A percentile compares a stretch with the other conserved stretches of the same genome.
phyloP scores from a whole-genome alignment of 2,113 vertebrate genomes.

The Mugil cephalus region DNA sequence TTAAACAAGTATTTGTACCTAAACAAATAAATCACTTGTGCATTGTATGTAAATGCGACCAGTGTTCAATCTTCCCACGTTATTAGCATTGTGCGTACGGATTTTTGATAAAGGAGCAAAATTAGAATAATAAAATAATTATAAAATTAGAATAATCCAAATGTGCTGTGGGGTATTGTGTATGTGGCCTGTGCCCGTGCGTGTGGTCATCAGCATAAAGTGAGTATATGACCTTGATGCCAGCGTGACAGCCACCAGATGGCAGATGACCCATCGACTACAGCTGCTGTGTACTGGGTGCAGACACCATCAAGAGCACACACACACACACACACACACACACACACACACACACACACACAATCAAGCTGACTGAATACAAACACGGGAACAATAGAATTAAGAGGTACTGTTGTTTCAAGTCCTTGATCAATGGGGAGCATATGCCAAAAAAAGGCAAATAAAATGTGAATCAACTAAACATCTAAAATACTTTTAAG shows the following conservation, averaged over 20 bases:
- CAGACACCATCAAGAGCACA: too few species aligned
- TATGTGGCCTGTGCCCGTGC: neutral
- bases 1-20: too few species aligned
- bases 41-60: too few species aligned
- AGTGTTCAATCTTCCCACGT: too few species aligned
- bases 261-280: conserved; percentile 35
- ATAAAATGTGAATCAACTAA: too few species aligned
- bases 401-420: neutral
- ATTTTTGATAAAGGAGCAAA: too few species aligned
- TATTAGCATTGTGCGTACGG: too few species aligned
- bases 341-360: conserved; percentile 32
- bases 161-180: neutral
- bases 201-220: conserved; percentile 24
- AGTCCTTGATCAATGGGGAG: neutral
- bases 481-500: neutral
- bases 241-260: conserved; percentile 60
- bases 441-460: too few species aligned
- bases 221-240: conserved; percentile 55
- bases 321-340: neutral
- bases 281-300: conserved; percentile 1
- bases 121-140: too few species aligned
- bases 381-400: neutral
- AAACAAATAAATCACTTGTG: too few species aligned
- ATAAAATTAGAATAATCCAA: neutral
- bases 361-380: neutral